Conservation (phyloP, 2,888 invertebrate genomes). For the Branchellion lobata region DNA sequence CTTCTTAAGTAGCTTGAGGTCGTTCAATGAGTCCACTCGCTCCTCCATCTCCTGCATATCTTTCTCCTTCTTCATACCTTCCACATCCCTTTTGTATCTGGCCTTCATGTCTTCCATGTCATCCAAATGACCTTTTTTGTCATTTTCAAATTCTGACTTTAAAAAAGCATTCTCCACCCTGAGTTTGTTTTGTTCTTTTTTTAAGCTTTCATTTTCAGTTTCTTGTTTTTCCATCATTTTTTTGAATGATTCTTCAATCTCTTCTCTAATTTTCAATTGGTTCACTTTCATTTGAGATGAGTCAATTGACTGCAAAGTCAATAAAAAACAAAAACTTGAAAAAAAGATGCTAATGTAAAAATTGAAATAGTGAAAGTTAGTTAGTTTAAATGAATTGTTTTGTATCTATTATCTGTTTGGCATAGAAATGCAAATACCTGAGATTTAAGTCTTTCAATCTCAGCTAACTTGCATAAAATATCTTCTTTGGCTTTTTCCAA, state of each 20-base stretch:
- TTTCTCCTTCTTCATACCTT: conserved; percentile 31
- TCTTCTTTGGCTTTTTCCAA: conserved; percentile 55
- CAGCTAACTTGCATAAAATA: conserved; percentile 25
- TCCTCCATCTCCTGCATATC: conserved; percentile 21
- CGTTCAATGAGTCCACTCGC: conserved; percentile 16
- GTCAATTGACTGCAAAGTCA: conserved; percentile 55
- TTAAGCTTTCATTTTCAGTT: conserved; percentile 57
- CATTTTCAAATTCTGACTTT: conserved; percentile 62
- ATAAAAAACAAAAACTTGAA: too few relatives aligned
- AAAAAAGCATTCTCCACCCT: conserved; percentile 60
- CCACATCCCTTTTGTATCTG: conserved; percentile 60
- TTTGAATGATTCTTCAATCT: conserved; percentile 57
- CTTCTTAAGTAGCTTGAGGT: conserved; percentile 35
- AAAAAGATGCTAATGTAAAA: neutral
- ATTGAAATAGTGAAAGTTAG: neutral
- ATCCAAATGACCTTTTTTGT: conserved; percentile 55
- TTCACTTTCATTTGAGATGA: conserved; percentile 58
- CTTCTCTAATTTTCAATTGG: conserved; percentile 56
- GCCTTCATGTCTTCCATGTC: conserved; percentile 58
- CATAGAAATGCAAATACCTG: conserved; percentile 29
- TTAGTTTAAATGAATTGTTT: too few relatives aligned
- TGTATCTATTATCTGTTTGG: too few relatives aligned
- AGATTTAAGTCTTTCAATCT: conserved; percentile 39
- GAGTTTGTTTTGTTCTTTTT: conserved; percentile 57
- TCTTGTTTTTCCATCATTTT: conserved; percentile 57